A percentile compares a stretch with the other conserved stretches of the same genome.
Conservation (phyloP, 2,797 vertebrate species). For the Scarus forsteni region DNA sequence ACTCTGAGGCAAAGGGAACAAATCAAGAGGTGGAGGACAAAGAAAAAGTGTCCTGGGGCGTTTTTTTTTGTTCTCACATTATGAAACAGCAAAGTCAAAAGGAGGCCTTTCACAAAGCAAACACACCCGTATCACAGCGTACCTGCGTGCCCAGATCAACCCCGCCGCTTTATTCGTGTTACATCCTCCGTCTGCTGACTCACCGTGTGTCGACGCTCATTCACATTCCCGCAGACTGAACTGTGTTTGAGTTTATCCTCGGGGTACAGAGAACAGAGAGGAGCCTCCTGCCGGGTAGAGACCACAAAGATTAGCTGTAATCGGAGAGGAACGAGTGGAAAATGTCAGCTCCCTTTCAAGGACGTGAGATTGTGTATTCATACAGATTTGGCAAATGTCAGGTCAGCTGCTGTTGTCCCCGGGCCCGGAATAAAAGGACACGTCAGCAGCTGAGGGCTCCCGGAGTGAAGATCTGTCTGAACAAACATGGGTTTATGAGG, state of each 20-base stretch:
- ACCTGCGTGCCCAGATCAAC: conserved; percentile 22
- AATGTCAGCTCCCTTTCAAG: conserved; percentile 50
- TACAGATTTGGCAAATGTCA: conserved; percentile 59
- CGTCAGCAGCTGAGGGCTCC: conserved; percentile 13
- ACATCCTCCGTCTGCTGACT: conserved; percentile 39
- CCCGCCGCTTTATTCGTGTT: conserved; percentile 25
- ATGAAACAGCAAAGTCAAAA: conserved; percentile 24
- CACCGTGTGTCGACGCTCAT: conserved; percentile 13
- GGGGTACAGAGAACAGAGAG: not conserved
- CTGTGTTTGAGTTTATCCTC: conserved; percentile 24
- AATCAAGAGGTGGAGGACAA: not conserved
- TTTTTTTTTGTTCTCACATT: conserved; percentile 18
- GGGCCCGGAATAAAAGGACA: conserved; percentile 15
- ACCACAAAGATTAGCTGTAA: conserved; percentile 37
- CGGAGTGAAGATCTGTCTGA: not conserved
- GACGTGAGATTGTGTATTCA: conserved; percentile 58
- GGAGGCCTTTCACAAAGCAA: conserved; percentile 15
- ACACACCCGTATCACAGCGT: conserved; percentile 13
- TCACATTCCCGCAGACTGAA: conserved; percentile 50
- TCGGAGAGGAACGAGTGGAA: conserved; percentile 40
- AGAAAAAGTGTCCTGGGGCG: conserved; percentile 14
- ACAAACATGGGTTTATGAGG: not conserved
- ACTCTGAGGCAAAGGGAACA: not conserved
- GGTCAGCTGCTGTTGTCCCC: conserved; percentile 21
- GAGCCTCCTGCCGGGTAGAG: conserved; percentile 19